A percentile compares a stretch with the other conserved stretches of the same genome.
These are phyloP conservation scores for Netelia virgata DNA, from an alignment of 2,888 invertebrate genomes.

Conservation along the genomic window DNA sequence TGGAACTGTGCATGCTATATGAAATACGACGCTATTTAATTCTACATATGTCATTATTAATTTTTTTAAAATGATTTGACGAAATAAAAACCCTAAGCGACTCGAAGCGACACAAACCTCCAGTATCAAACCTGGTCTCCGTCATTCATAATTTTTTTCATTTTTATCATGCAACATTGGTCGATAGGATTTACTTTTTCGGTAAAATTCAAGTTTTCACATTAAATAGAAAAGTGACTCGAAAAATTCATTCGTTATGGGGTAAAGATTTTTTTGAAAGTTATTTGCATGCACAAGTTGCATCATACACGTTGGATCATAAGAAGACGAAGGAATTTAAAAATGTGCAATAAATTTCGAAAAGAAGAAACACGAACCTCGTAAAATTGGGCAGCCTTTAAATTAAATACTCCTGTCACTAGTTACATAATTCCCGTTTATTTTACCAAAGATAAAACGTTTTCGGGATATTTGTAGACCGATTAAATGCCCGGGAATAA, in stretches of 20 bases:
- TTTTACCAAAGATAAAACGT: slow-evolving; percentile 8
- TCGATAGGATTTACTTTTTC: background rate
- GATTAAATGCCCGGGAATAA: background rate
- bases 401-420: slow-evolving; percentile 2
- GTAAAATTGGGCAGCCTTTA: background rate
- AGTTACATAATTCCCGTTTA: slow-evolving; percentile 39
- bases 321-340: too few relatives aligned
- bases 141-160: too few relatives aligned
- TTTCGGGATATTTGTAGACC: background rate
- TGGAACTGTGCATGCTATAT: too few relatives aligned
- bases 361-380: slow-evolving; percentile 28
- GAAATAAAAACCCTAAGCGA: too few relatives aligned
- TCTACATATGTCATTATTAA: too few relatives aligned
- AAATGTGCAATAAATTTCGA: background rate
- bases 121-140: too few relatives aligned
- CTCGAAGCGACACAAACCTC: background rate
- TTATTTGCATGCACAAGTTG: background rate
- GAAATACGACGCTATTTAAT: too few relatives aligned
- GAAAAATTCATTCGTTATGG: slow-evolving; percentile 10
- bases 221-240: background rate
- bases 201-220: background rate
- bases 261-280: slow-evolving; percentile 11
- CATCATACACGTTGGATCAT: background rate
- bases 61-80: too few relatives aligned
- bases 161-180: too few relatives aligned